A percentile compares a stretch with the other conserved stretches of the same genome.
These are phyloP conservation scores for Coryphaenoides rupestris DNA, from an alignment of 2,113 vertebrate genomes.

Conservation along the genomic window DNA sequence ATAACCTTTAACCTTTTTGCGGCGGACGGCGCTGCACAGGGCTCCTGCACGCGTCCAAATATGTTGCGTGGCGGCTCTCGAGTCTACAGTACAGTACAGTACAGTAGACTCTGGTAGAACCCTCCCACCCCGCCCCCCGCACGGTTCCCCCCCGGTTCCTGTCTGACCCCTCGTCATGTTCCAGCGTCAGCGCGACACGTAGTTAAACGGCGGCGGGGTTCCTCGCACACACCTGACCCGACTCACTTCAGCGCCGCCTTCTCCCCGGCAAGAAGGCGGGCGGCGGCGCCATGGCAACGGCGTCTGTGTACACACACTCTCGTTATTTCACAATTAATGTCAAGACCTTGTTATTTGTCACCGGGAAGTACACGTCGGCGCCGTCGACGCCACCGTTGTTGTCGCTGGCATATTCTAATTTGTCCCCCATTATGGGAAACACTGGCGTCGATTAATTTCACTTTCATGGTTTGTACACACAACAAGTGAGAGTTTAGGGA, in stretches of 20 bases:
- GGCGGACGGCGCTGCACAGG: slow-evolving; percentile 8
- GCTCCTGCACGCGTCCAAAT: slow-evolving; percentile 32
- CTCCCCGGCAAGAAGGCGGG: slow-evolving; percentile 49
- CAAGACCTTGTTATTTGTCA: slow-evolving; percentile 75
- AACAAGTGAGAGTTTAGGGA: slow-evolving; percentile 66
- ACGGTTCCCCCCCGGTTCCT: background rate
- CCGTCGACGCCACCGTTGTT: slow-evolving; percentile 53
- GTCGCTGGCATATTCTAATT: slow-evolving; percentile 77
- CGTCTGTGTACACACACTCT: too few relatives aligned
- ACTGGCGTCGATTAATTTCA: slow-evolving; percentile 73
- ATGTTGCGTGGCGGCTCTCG: slow-evolving; percentile 51
- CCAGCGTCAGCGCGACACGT: slow-evolving; percentile 41
- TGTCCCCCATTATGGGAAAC: slow-evolving; percentile 77
- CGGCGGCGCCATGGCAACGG: slow-evolving; percentile 52
- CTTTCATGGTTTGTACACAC: slow-evolving; percentile 73
- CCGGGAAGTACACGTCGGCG: slow-evolving; percentile 64
- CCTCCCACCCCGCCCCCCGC: background rate
- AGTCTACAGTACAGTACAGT: slow-evolving; percentile 34
- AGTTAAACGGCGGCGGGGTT: slow-evolving; percentile 44
- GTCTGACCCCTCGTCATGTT: slow-evolving; percentile 67
- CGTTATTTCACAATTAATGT: slow-evolving; percentile 78
- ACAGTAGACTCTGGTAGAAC: too few relatives aligned
- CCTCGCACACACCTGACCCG: slow-evolving; percentile 64
- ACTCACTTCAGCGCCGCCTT: slow-evolving; percentile 50
- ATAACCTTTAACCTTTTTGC: slow-evolving; percentile 32